Conservation (phyloP, 2,888 invertebrate genomes). For the Deroplatys truncata region DNA sequence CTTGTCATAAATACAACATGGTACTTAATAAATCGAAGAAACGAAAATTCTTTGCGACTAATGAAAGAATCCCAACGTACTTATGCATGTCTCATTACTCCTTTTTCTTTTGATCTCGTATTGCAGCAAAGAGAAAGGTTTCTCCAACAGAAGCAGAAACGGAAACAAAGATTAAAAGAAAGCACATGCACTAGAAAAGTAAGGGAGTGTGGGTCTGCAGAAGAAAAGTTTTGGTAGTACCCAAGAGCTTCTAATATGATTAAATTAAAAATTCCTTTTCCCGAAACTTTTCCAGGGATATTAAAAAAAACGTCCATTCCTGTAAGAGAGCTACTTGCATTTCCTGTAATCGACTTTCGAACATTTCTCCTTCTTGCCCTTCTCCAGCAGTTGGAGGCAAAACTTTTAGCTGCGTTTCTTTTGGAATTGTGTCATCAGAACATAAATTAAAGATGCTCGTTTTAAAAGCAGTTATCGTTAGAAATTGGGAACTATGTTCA, state of each 20-base stretch:
- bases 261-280: not conserved
- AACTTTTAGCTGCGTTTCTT: not conserved
- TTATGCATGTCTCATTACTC: not conserved
- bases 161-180: not conserved
- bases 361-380: not conserved
- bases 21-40: not conserved
- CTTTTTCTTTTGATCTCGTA: not conserved
- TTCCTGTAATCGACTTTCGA: not conserved
- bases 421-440: not conserved
- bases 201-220: not conserved
- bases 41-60: not conserved
- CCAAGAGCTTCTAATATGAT: not conserved
- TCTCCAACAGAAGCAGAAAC: not conserved
- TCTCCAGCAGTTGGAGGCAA: not conserved
- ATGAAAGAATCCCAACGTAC: not conserved
- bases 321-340: not conserved
- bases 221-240: not conserved
- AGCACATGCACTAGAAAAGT: not conserved
- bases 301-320: not conserved
- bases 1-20: no score
- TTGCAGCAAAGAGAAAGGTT: not conserved
- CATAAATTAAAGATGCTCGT: not conserved
- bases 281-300: not conserved
- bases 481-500: not conserved
- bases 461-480: not conserved